phyloP scores from a whole-genome alignment of 1,140 invertebrate species.

The Aphis gossypii region DNA sequence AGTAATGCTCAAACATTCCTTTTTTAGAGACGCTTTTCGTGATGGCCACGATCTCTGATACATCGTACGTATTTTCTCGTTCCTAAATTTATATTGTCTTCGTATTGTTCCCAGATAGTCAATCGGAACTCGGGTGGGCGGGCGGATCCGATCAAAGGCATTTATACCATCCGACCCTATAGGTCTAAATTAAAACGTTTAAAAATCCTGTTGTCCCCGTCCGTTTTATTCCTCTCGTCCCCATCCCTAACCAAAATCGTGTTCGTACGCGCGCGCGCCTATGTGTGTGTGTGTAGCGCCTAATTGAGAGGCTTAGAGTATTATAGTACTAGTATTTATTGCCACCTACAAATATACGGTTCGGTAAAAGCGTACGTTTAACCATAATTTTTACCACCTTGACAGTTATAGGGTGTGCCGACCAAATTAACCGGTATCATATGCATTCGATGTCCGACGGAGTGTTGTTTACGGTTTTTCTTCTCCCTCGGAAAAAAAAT shows the following conservation, averaged over 20 bases:
- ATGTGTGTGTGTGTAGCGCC: conserved; percentile 1
- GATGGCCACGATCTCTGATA: not conserved
- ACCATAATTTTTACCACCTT: conserved; percentile 54
- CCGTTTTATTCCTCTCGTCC: not conserved
- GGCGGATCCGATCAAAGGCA: conserved; percentile 46
- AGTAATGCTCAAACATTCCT: not conserved
- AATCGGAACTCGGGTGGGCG: conserved; percentile 7
- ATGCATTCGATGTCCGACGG: conserved; percentile 29
- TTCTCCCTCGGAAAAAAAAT: conserved; percentile 30
- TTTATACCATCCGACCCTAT: not conserved
- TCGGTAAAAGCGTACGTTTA: conserved; percentile 21
- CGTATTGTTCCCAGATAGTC: not conserved
- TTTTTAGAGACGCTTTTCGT: conserved; percentile 3
- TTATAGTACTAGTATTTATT: conserved; percentile 49
- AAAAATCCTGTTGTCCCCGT: conserved; percentile 14
- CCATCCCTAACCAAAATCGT: not conserved
- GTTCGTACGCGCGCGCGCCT: not conserved
- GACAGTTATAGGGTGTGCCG: conserved; percentile 56
- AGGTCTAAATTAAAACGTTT: conserved; percentile 50
- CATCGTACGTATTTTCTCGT: not conserved
- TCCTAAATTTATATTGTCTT: conserved; percentile 5
- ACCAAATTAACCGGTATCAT: conserved; percentile 54
- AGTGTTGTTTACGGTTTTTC: conserved; percentile 53
- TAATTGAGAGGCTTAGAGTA: conserved; percentile 39
- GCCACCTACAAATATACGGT: conserved; percentile 52